Evolutionary conservation across 2,797 vertebrate genomes (phyloP).

Genomic region (Mycteria americana): DNA sequence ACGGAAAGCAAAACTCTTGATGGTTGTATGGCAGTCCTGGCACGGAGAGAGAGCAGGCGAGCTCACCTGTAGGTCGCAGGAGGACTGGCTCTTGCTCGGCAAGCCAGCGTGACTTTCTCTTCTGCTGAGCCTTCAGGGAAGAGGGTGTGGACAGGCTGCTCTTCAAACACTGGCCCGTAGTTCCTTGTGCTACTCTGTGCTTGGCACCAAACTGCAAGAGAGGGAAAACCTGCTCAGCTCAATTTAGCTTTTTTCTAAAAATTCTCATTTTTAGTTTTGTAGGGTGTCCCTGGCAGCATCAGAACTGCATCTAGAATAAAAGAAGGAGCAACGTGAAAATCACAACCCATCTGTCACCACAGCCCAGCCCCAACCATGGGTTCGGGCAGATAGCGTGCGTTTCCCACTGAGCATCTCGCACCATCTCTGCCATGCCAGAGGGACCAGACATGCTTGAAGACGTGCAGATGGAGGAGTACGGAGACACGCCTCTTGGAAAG

Average conservation of each 20-base stretch:
- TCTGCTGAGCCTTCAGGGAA: conserved; percentile 91
- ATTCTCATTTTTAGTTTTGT: not conserved
- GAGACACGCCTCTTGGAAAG: not conserved
- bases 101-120: conserved; percentile 87
- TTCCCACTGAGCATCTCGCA: not conserved
- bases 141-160: conserved; percentile 87
- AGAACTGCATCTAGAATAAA: not conserved
- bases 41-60: not conserved
- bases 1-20: rapidly evolving
- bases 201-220: conserved; percentile 79
- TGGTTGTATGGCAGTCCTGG: not conserved
- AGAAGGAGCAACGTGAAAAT: not conserved
- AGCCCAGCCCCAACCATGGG: not conserved
- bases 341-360: not conserved
- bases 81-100: conserved; percentile 89
- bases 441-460: not conserved
- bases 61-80: conserved; percentile 88
- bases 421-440: not conserved
- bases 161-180: conserved; percentile 93
- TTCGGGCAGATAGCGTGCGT: rapidly evolving
- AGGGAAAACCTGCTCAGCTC: not conserved
- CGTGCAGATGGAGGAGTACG: rapidly evolving
- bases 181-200: conserved; percentile 74
- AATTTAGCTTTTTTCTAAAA: not conserved
- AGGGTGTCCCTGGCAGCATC: not conserved